Conservation (phyloP, 2,797 vertebrate genomes). For the Mastacembelus armatus region DNA sequence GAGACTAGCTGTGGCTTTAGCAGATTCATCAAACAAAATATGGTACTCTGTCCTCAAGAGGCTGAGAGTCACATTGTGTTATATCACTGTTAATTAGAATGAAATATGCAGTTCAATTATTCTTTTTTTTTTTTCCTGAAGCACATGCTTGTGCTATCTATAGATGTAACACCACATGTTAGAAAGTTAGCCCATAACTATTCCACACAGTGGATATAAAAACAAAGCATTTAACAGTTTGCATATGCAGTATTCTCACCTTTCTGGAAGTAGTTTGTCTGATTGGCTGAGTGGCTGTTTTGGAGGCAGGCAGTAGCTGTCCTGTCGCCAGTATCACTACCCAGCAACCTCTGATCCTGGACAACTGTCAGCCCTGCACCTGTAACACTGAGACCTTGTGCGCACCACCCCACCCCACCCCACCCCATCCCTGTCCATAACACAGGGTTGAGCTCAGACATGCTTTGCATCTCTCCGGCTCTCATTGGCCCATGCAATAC, state of each 20-base stretch:
- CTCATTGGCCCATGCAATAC: slow-evolving; percentile 72
- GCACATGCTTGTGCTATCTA: slow-evolving; percentile 71
- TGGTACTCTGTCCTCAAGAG: slow-evolving; percentile 83
- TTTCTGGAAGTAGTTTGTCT: slow-evolving; percentile 25
- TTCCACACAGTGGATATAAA: slow-evolving; percentile 39
- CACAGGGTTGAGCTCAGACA: slow-evolving; percentile 61
- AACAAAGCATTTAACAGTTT: slow-evolving; percentile 43
- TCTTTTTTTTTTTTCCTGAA: slow-evolving; percentile 83
- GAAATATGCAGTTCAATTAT: slow-evolving; percentile 87
- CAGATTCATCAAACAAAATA: slow-evolving; percentile 88
- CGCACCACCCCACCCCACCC: slow-evolving; percentile 17
- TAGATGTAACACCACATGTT: slow-evolving; percentile 79
- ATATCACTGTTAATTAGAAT: slow-evolving; percentile 89
- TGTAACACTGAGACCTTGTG: slow-evolving; percentile 79
- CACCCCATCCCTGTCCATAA: slow-evolving; percentile 21
- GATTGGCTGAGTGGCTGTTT: slow-evolving; percentile 72
- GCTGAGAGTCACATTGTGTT: slow-evolving; percentile 84
- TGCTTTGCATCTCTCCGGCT: slow-evolving; percentile 68
- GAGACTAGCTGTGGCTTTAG: slow-evolving; percentile 81
- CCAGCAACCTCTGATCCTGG: slow-evolving; percentile 77
- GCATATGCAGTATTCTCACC: slow-evolving; percentile 61
- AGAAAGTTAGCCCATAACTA: slow-evolving; percentile 59
- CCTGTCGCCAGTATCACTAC: slow-evolving; percentile 73
- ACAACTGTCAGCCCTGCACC: slow-evolving; percentile 84
- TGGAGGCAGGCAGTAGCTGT: slow-evolving; percentile 67